Base-by-base conservation (phyloP, 2,797 vertebrate species). In the Rhynchonycteris naso region DNA sequence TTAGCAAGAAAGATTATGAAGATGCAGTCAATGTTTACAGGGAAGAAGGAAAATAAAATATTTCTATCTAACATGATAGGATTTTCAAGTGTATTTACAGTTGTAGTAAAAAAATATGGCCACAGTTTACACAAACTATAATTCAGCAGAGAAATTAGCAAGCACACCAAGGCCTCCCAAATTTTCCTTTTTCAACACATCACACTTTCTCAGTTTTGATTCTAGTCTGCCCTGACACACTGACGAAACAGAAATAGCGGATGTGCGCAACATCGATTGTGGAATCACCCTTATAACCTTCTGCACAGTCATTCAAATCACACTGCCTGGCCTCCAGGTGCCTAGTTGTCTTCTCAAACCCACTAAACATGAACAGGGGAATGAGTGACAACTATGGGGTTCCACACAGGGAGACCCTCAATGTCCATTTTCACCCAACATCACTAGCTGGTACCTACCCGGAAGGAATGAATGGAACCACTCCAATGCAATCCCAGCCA, bases 391-490 rank as follows among this genome's bases (percentile, higher is more conserved):
- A 5, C 88, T 21, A 14, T 3, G 12, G 93, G 96, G 82, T 87
- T 95, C 96, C 94, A 68, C 47, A 94, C 14, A 21, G 96, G 93
- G 96, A 88, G 86, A 92, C 94, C 93, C 96, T 96, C 78, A 3
- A 54, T 88, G 90, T 97, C 95, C 92, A 81, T 93, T 95, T 97
- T 78, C 96, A 93, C 95, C 97, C 96, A 92, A 61, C 33, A 28
- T 76, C 93, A 75, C 97, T 97, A 97, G 87, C 97, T 96, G 97
- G 97, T 97, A 97, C 97, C 97, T 97, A 97, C 97, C 97, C 97
- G 97, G 97, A 97, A 97, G 97, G 97, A 96, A 97, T 95, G 97
- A 96, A 97, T 74, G 97, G 97, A 97, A 97, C 96, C 97, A 96
- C 97, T 97, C 97, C 97, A 97, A 95, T 79, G 97, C 95, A 97